These are phyloP conservation scores for Pasiphila rectangulata DNA, from an alignment of 2,888 invertebrate genomes.

Conservation along the genomic window DNA sequence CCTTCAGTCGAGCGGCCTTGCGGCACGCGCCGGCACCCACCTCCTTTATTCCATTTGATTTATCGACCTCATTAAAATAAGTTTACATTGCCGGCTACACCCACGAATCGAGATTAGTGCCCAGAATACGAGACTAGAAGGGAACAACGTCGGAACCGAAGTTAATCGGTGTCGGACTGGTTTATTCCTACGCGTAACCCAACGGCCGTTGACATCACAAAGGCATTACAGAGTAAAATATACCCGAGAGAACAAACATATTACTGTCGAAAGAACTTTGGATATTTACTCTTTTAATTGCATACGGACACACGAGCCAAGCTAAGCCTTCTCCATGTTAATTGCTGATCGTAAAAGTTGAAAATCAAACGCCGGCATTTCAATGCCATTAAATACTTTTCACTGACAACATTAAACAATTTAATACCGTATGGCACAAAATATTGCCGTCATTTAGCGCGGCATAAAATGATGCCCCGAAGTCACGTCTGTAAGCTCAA, in stretches of 20 bases:
- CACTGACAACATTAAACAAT: constrained; percentile 17
- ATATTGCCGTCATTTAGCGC: constrained; percentile 31
- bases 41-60: constrained; percentile 61
- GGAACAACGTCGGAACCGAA: constrained; percentile 43
- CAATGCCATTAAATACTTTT: constrained; percentile 29
- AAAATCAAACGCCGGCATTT: constrained; percentile 37
- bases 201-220: constrained; percentile 37
- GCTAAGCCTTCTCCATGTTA: constrained; percentile 28
- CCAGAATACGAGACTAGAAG: constrained; percentile 42
- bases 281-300: constrained; percentile 10
- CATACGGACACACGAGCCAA: constrained; percentile 14
- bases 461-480: constrained; percentile 39
- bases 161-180: constrained; percentile 36
- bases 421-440: constrained; percentile 24
- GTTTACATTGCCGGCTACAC: constrained; percentile 46
- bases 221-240: constrained; percentile 33
- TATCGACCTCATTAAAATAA: constrained; percentile 60
- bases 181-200: constrained; percentile 39
- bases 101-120: constrained; percentile 35
- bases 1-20: constrained; percentile 72
- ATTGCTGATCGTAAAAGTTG: constrained; percentile 46
- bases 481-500: constrained; percentile 33
- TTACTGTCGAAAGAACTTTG: neutral
- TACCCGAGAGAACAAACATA: neutral
- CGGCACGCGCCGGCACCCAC: constrained; percentile 69